These are phyloP conservation scores for Hermodice carunculata DNA, from an alignment of 2,888 invertebrate genomes.

Conservation along the genomic window DNA sequence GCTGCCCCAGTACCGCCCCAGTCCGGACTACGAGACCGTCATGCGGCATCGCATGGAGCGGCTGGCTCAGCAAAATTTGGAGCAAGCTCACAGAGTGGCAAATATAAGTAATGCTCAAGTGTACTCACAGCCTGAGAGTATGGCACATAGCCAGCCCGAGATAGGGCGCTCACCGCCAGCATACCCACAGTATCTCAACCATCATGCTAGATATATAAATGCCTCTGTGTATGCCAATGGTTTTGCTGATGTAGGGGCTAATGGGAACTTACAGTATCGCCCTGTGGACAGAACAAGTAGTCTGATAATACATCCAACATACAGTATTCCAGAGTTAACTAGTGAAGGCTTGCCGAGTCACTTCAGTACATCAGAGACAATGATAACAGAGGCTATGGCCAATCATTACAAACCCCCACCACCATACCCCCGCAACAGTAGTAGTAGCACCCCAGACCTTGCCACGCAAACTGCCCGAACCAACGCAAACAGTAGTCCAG, in stretches of 20 bases:
- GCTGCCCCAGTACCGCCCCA: constrained; percentile 76
- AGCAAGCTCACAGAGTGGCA: constrained; percentile 17
- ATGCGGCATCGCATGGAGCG: constrained; percentile 35
- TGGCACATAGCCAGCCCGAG: constrained; percentile 55
- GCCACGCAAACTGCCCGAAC: constrained; percentile 69
- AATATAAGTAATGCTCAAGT: constrained; percentile 37
- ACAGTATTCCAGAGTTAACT: constrained; percentile 68
- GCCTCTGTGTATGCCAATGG: constrained; percentile 4
- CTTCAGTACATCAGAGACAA: constrained; percentile 46
- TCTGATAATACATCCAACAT: constrained; percentile 63
- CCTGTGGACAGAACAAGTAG: constrained; percentile 52
- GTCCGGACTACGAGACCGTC: constrained; percentile 87
- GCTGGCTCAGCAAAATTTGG: constrained; percentile 24
- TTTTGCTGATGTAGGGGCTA: background rate
- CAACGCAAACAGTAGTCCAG: constrained; percentile 55
- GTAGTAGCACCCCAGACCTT: constrained; percentile 87
- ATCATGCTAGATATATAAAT: background rate
- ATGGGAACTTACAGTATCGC: constrained; percentile 24
- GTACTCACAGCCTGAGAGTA: constrained; percentile 41
- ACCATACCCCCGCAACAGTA: constrained; percentile 81
- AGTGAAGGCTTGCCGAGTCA: constrained; percentile 52
- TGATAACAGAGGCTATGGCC: constrained; percentile 69
- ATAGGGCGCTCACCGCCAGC: constrained; percentile 50
- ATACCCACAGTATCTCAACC: constrained; percentile 6
- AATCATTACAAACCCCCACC: constrained; percentile 84